A percentile compares a stretch with the other conserved stretches of the same genome.
Conservation (phyloP, 1,140 invertebrate genomes). For the Dolichoris vasculosae region DNA sequence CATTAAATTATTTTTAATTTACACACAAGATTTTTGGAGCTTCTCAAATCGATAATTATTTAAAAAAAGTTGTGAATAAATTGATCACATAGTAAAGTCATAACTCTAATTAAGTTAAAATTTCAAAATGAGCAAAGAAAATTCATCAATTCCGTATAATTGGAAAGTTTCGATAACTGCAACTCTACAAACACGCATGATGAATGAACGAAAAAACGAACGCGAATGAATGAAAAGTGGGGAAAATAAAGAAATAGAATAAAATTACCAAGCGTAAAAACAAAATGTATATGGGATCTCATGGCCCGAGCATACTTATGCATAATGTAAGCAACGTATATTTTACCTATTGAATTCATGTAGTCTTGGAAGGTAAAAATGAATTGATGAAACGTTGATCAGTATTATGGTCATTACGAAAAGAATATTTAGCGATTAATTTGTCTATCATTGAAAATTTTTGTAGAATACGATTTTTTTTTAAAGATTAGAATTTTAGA, state of each 20-base stretch:
- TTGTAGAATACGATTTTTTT: no score
- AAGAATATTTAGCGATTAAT: no score
- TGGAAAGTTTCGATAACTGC: slow-evolving; percentile 37
- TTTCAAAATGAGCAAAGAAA: slow-evolving; percentile 13
- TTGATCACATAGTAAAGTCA: background rate
- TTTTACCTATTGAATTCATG: background rate
- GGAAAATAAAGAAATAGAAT: background rate
- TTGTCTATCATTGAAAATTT: no score
- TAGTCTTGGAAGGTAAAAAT: background rate
- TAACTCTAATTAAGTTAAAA: slow-evolving; percentile 8
- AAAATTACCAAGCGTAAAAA: slow-evolving; percentile 41
- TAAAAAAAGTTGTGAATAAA: background rate
- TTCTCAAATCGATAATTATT: no score
- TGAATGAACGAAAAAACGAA: background rate
- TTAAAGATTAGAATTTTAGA: no score
- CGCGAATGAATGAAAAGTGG: background rate
- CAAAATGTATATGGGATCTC: background rate
- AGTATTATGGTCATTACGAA: no score
- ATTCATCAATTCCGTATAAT: slow-evolving; percentile 48
- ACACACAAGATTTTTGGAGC: no score
- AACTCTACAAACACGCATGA: slow-evolving; percentile 38
- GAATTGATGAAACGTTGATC: background rate
- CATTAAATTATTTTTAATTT: no score
- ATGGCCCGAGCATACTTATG: background rate
- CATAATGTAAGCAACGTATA: slow-evolving; percentile 18